A percentile compares a stretch with the other conserved stretches of the same genome.
Evolutionary conservation across 2,888 invertebrate genomes (phyloP).

Genomic region (Hydroisotoma schaefferi): DNA sequence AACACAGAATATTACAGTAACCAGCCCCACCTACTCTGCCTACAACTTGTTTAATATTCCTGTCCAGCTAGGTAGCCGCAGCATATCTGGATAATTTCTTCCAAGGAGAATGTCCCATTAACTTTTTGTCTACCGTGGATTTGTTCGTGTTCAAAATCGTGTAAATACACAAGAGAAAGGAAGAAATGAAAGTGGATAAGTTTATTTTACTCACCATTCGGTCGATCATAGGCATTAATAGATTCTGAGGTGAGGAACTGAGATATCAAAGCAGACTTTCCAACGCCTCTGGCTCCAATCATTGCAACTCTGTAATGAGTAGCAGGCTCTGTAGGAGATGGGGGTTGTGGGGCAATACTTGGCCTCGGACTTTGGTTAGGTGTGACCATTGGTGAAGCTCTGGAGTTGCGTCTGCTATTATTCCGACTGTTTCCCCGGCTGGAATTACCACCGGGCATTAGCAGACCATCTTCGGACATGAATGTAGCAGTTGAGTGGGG

Average conservation of each 20-base stretch:
- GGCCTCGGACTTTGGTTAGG: slow-evolving; percentile 55
- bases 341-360: slow-evolving; percentile 30
- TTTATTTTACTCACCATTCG: slow-evolving; percentile 53
- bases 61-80: no score
- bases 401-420: slow-evolving; percentile 5
- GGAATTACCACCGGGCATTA: slow-evolving; percentile 35
- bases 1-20: no score
- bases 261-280: slow-evolving; percentile 78
- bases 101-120: no score
- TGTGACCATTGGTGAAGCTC: slow-evolving; percentile 47
- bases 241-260: slow-evolving; percentile 90
- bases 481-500: slow-evolving; percentile 29
- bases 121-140: slow-evolving; percentile 6
- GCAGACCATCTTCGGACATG: slow-evolving; percentile 47
- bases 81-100: no score
- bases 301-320: slow-evolving; percentile 67
- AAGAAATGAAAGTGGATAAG: slow-evolving; percentile 2
- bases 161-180: neutral
- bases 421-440: slow-evolving; percentile 11
- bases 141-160: no score
- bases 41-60: no score
- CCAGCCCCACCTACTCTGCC: no score
- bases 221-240: slow-evolving; percentile 87
- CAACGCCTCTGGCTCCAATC: slow-evolving; percentile 74
- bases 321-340: slow-evolving; percentile 47